Evolutionary conservation across 2,113 vertebrate species (phyloP).

Genomic region (Prunella himalayana): DNA sequence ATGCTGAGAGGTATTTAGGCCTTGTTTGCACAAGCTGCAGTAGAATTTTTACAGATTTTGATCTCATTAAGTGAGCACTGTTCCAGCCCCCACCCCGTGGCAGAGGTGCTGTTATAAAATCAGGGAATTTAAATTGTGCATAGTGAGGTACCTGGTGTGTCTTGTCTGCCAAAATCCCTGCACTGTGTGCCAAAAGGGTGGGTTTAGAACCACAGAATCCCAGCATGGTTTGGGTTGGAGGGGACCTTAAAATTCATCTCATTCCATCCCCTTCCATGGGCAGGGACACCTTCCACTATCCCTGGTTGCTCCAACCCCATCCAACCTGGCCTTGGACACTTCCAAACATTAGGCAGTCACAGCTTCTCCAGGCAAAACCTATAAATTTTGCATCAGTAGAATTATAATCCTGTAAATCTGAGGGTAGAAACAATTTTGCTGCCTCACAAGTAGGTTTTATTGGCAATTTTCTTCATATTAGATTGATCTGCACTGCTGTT

Average conservation of each 20-base stretch:
- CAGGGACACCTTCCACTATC: background rate
- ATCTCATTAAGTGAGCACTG: background rate
- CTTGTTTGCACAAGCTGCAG: background rate
- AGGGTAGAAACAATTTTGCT: background rate
- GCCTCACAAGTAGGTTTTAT: background rate
- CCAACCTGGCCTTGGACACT: background rate
- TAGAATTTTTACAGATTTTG: background rate
- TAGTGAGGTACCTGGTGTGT: background rate
- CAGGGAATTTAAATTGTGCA: background rate
- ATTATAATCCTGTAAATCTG: background rate
- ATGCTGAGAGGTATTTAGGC: background rate
- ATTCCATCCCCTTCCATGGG: background rate
- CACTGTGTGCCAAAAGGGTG: background rate
- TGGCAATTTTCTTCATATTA: background rate
- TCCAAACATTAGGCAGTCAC: background rate
- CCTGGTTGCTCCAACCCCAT: background rate
- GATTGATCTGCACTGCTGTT: background rate
- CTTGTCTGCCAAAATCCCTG: background rate
- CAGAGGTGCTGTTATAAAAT: background rate
- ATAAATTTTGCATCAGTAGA: background rate
- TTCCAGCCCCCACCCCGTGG: fast-evolving
- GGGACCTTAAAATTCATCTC: background rate
- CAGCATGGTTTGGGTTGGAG: background rate
- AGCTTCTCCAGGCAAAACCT: background rate
- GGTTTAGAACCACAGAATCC: background rate